A percentile compares a stretch with the other conserved stretches of the same genome.
phyloP scores from a whole-genome alignment of 2,888 invertebrate genomes.

The Prosopocoilus inquinatus region DNA sequence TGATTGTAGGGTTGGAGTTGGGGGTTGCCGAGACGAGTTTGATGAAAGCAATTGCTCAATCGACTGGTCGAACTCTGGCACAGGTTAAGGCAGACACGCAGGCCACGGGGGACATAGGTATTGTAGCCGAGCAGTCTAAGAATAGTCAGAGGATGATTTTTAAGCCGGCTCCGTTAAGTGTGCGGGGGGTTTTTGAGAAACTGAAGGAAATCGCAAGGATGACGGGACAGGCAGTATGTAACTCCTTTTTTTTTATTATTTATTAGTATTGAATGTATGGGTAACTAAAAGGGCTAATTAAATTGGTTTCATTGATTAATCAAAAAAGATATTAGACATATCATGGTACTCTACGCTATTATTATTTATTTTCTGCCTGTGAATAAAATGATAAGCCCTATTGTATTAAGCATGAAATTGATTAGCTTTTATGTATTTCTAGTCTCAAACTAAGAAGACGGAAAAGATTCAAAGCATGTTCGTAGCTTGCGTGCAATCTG shows the following conservation, averaged over 20 bases:
- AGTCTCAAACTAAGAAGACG: conserved; percentile 82
- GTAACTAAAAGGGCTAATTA: not conserved
- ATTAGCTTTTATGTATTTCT: conserved; percentile 30
- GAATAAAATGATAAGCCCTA: no score
- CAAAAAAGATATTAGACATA: no score
- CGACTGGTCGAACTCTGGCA: conserved; percentile 80
- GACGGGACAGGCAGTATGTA: conserved; percentile 70
- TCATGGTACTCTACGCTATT: no score
- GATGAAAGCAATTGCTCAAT: conserved; percentile 90
- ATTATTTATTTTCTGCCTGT: conserved; percentile 17
- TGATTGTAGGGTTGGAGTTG: conserved; percentile 63
- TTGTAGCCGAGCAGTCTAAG: conserved; percentile 83
- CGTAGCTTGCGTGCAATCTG: conserved; percentile 84
- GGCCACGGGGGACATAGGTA: conserved; percentile 82
- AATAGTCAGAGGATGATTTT: conserved; percentile 86
- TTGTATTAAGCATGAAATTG: not conserved
- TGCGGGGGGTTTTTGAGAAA: conserved; percentile 74
- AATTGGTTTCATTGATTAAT: no score
- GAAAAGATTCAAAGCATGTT: conserved; percentile 89
- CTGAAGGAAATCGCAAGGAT: conserved; percentile 84
- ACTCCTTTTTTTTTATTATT: not conserved
- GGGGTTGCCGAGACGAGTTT: conserved; percentile 94
- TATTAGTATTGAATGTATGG: not conserved
- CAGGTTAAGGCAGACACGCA: conserved; percentile 76
- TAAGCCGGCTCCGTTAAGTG: conserved; percentile 74